Percentiles rank a stretch among this genome's conserved stretches.
Conservation (phyloP, 2,113 vertebrate genomes). For the Physeter macrocephalus region DNA sequence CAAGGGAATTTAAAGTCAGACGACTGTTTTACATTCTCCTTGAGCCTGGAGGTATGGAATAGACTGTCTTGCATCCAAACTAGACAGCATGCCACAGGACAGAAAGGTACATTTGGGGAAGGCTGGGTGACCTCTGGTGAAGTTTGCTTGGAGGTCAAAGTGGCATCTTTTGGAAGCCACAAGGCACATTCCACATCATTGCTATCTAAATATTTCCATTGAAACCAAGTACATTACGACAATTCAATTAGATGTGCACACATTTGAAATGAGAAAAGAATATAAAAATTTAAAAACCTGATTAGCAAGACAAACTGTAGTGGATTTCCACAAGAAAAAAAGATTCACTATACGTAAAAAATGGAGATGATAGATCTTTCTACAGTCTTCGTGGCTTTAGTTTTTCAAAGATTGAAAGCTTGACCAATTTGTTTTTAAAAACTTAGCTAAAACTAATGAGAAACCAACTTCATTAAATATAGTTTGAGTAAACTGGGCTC, state of each 20-base stretch:
- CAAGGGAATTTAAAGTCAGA: slow-evolving; percentile 31
- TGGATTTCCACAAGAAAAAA: neutral
- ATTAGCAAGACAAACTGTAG: neutral
- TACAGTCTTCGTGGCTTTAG: neutral
- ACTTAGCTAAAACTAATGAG: neutral
- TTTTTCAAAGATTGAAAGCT: neutral
- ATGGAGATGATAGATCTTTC: neutral
- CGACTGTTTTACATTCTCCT: slow-evolving; percentile 19
- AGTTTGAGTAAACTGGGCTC: neutral
- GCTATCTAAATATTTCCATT: neutral
- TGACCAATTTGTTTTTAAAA: neutral
- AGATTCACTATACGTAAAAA: neutral
- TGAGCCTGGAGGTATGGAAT: neutral
- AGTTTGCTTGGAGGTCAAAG: neutral
- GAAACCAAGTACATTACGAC: neutral
- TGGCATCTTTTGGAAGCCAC: neutral
- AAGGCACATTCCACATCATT: rapidly evolving
- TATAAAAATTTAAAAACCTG: neutral
- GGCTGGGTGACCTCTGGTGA: neutral
- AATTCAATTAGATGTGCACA: neutral
- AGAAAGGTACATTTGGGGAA: neutral
- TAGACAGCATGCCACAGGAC: neutral
- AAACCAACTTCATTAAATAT: neutral
- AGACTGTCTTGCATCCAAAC: neutral
- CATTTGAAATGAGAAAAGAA: neutral